Evolutionary conservation across 2,797 vertebrate genomes (phyloP), one percentile per base, ranked within the genome.

Genomic region (Artibeus lituratus): DNA sequence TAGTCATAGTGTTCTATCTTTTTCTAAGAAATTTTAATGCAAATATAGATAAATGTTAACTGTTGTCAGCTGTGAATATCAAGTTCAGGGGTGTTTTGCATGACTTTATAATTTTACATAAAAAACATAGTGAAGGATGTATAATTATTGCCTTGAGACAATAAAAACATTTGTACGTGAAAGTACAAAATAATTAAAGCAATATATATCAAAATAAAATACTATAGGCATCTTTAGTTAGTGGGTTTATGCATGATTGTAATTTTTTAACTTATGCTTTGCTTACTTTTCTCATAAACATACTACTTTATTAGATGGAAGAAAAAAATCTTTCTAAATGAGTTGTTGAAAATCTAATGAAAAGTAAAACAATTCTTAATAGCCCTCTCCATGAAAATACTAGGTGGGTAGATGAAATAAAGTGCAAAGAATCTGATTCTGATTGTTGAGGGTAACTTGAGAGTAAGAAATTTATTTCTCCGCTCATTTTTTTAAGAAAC

Each of bases 221-320:
- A 77, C 18, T 55, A 62, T 76, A 78, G 51, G 42, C 53, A 57
- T 83, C 69, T 93, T 90, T 77, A 65, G 6, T 81, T 70, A 49
- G 10, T 57, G 59, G 26, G 10, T 91, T 81, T 83, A 73, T 90
- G 18, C 37, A 57, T 91, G 37, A 78, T 91, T 44, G 12, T 84
- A 73, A 62, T 51, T 96, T 96, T 90, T 92, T 74, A 90, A 70
- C 29, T 94, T 88, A 15, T 53, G 42, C 29, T 74, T 95, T 88
- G 35, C 49, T 88, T 39, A 67, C 18, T 57, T 93, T 95, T 89
- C 65, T 93, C 76, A 93, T 88, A 85, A 85, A 70, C 8, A 53
- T 24, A 83, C 16, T 53, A 59, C 53, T 87, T 88, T 62, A 42
- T 94, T 85, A 85, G 85, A 37, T n/a, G 74, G 73, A 59, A 74